A percentile compares a stretch with the other conserved stretches of the same genome.
phyloP scores from a whole-genome alignment of 1,140 invertebrate genomes.

The Argopecten irradians region DNA sequence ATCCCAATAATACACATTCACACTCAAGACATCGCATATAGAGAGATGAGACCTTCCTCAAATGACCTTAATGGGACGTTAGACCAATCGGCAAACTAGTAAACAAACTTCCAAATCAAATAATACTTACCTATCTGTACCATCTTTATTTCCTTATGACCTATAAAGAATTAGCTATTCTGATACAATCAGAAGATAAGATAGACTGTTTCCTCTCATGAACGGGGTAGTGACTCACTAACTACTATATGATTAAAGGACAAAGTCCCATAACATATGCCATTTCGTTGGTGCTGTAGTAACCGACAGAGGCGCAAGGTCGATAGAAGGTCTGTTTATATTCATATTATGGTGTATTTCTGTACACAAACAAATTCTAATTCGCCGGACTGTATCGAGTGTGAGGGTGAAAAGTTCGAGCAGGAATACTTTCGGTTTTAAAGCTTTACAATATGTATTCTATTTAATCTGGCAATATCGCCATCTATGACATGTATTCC shows the following conservation, averaged over 20 bases:
- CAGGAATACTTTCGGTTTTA: background rate
- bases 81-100: too few relatives aligned
- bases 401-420: background rate
- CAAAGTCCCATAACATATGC: background rate
- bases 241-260: background rate
- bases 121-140: too few relatives aligned
- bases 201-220: background rate
- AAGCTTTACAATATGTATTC: background rate
- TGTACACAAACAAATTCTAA: background rate
- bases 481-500: background rate
- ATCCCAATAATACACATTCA: too few relatives aligned
- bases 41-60: too few relatives aligned
- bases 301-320: background rate
- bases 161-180: background rate
- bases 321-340: background rate
- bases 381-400: background rate
- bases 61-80: too few relatives aligned
- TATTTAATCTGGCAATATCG: background rate
- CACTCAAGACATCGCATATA: too few relatives aligned
- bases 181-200: too few relatives aligned
- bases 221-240: background rate
- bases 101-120: too few relatives aligned
- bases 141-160: background rate
- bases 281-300: background rate
- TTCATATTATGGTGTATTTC: background rate